These are phyloP conservation scores for Noturus placidus DNA, from an alignment of 2,113 vertebrate genomes.

Conservation along the genomic window DNA sequence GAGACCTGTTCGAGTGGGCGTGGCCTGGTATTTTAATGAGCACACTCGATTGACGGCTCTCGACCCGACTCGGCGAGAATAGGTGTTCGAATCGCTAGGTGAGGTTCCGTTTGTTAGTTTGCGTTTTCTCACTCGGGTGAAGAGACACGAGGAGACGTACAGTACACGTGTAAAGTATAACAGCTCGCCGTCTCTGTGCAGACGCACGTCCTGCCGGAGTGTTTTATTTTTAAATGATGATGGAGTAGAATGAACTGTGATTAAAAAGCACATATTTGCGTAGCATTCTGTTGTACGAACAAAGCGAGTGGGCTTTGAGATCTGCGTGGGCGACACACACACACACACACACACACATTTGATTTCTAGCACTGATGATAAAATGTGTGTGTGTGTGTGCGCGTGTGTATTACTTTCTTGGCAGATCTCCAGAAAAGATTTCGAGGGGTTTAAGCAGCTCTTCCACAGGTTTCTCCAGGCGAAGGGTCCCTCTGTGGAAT, in stretches of 20 bases:
- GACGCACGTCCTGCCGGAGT: too few relatives aligned
- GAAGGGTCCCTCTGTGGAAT: constrained; percentile 93
- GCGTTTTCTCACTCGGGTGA: background rate
- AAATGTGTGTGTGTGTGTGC: background rate
- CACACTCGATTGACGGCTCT: background rate
- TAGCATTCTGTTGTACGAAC: background rate
- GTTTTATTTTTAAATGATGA: too few relatives aligned
- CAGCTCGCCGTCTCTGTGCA: background rate
- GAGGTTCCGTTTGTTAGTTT: background rate
- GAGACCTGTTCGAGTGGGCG: background rate
- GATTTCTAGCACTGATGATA: background rate
- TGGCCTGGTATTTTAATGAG: background rate
- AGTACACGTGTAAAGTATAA: background rate
- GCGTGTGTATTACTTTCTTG: constrained; percentile 8
- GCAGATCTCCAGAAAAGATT: constrained; percentile 89
- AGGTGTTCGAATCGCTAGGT: background rate
- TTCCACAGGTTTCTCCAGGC: constrained; percentile 96
- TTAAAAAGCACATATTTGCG: background rate
- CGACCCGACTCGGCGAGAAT: background rate
- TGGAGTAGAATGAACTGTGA: background rate
- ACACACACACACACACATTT: background rate
- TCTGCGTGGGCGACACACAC: background rate
- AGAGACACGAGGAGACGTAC: too few relatives aligned
- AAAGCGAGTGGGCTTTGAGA: background rate
- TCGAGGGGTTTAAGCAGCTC: constrained; percentile 93